Base-by-base conservation (phyloP, 2,797 vertebrate genomes). In the Melanotaenia parkinsoni region DNA sequence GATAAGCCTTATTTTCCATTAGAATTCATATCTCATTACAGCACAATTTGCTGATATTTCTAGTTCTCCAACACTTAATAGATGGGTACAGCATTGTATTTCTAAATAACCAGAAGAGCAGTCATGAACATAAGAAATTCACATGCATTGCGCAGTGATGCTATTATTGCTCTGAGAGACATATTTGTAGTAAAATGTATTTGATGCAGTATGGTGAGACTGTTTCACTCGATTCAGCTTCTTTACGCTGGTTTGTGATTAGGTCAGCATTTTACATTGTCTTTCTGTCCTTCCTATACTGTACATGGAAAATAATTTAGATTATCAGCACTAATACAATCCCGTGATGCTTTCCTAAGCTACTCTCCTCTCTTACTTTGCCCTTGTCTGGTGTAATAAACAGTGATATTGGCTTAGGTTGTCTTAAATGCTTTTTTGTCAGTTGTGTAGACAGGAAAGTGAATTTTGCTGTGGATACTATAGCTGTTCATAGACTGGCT, bases 311-410 rank as follows among this genome's bases (percentile, higher is more conserved):
- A 79, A 89, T 83, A 79, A 86, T 88, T 88, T 70, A 76, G 73
- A 88, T 86, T 86, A 88, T 90, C 85, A 88, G 89, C 85, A 87
- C 67, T 87, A 86, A 87, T 65, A 74, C 51, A 68, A 69, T 76
- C 60, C 75, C 82, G 75, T 66, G 79, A 77, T 76, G 77, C 80
- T 85, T 86, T 61, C 78, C 82, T 74, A 70, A 82, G 72, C 79
- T 76, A 63, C 74, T 83, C 68, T 75, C 50, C 67, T 71, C 80
- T 47, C 68, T 67, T 78, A 75, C 77, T 86, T 86, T 85, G 84
- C 84, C 83, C 83, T 86, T 85, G 80, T 88, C 79, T 72, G 73
- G 26, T 67, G 65, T 77, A 82, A 79, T 86, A 83, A 89, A 82
- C 73, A 76, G 70, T 40, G 67, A 86, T 77, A 80, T 63, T 47